Conservation (phyloP, 2,888 invertebrate genomes). For the Thera britannica region DNA sequence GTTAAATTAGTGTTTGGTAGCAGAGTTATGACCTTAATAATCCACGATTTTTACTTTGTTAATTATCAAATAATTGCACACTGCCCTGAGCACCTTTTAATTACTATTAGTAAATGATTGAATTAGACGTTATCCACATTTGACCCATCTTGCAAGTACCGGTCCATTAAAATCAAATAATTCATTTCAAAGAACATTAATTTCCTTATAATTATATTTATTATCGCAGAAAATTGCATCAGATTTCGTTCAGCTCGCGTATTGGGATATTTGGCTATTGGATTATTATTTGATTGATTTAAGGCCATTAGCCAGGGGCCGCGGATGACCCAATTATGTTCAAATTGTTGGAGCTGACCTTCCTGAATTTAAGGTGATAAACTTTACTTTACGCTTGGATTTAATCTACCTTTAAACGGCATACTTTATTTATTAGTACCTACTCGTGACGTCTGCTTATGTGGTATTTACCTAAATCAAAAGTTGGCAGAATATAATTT, state of each 20-base stretch:
- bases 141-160: no score
- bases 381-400: not conserved
- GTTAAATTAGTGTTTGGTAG: no score
- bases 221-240: slow-evolving; percentile 41
- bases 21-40: no score
- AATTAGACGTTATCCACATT: no score
- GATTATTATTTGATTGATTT: slow-evolving; percentile 51
- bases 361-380: slow-evolving; percentile 12
- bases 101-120: no score
- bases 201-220: slow-evolving; percentile 12
- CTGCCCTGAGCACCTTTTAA: no score
- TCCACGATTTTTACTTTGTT: no score
- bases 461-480: no score
- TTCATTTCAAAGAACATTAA: slow-evolving; percentile 7
- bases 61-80: no score
- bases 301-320: slow-evolving; percentile 47
- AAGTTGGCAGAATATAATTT: no score
- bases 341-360: slow-evolving; percentile 30
- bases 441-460: no score
- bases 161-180: not conserved
- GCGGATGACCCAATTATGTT: slow-evolving; percentile 36
- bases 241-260: slow-evolving; percentile 46
- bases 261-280: slow-evolving; percentile 45
- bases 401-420: not conserved
- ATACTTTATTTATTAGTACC: not conserved